Evolutionary conservation across 2,113 vertebrate species (phyloP).

Genomic region (Varanus komodoensis): DNA sequence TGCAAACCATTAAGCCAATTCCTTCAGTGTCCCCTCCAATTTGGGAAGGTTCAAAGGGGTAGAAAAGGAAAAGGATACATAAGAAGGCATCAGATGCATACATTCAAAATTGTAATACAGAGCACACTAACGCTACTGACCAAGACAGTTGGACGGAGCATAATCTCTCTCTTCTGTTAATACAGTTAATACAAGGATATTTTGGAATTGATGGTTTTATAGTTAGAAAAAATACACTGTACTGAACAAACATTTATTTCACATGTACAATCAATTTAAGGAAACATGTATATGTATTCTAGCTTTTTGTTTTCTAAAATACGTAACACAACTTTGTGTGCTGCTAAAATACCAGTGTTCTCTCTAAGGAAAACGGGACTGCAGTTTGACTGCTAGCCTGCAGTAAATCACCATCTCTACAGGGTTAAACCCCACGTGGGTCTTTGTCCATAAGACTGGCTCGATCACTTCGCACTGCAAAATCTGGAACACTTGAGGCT

Average conservation of each 20-base stretch:
- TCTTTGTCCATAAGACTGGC: constrained; percentile 2
- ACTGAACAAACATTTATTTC: constrained; percentile 75
- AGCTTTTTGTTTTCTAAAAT: constrained; percentile 66
- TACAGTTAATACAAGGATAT: constrained; percentile 62
- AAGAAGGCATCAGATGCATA: constrained; percentile 63
- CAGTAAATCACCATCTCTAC: not conserved
- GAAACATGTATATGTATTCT: constrained; percentile 76
- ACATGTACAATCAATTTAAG: constrained; percentile 73
- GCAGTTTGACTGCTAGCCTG: constrained; percentile 61
- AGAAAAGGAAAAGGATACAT: constrained; percentile 47
- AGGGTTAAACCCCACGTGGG: not conserved
- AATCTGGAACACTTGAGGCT: fast-evolving
- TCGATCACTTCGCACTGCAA: not conserved
- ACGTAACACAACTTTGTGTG: constrained; percentile 71
- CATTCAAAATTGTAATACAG: constrained; percentile 67
- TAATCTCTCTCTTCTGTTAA: constrained; percentile 20
- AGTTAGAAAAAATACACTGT: constrained; percentile 74
- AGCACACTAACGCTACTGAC: constrained; percentile 54
- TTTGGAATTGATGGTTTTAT: constrained; percentile 61
- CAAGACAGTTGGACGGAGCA: constrained; percentile 61
- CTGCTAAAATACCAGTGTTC: constrained; percentile 78
- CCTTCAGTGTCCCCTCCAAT: not conserved
- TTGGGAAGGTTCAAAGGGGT: not conserved
- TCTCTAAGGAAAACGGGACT: constrained; percentile 79
- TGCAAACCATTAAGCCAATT: not conserved